These are phyloP conservation scores for Okamejei kenojei DNA, from an alignment of 2,797 vertebrate genomes.

Conservation along the genomic window DNA sequence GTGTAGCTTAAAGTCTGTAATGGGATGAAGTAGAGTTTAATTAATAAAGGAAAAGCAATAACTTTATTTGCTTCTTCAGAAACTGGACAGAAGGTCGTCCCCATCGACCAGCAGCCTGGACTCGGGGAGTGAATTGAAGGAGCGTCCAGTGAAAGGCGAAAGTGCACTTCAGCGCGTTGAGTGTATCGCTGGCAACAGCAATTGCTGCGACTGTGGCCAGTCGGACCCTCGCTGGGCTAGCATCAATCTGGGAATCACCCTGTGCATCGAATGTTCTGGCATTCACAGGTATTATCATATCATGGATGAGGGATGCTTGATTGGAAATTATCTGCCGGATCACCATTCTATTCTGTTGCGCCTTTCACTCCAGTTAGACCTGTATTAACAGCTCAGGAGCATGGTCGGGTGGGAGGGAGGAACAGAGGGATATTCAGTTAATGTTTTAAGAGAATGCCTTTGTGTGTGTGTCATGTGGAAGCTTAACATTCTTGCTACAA, in stretches of 20 bases:
- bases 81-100: constrained; percentile 85
- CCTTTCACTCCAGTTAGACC: background rate
- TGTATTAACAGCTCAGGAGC: background rate
- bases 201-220: constrained; percentile 88
- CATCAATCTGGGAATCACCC: constrained; percentile 91
- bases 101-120: constrained; percentile 85
- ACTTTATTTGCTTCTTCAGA: constrained; percentile 53
- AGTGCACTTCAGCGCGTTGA: constrained; percentile 84
- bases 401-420: too few relatives aligned
- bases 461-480: too few relatives aligned
- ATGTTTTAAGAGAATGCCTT: too few relatives aligned
- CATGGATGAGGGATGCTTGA: too few relatives aligned
- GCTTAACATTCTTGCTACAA: too few relatives aligned
- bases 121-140: constrained; percentile 74
- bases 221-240: constrained; percentile 94
- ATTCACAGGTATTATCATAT: constrained; percentile 63
- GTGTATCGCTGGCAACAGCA: constrained; percentile 76
- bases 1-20: background rate
- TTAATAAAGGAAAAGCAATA: background rate
- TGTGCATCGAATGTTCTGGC: constrained; percentile 80
- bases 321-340: background rate
- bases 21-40: background rate
- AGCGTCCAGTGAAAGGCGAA: constrained; percentile 82
- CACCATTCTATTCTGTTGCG: background rate
- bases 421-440: too few relatives aligned